Evolutionary conservation across 1,140 invertebrate species (phyloP), one percentile per base, ranked within the genome.

Genomic region (Choristoneura fumiferana): DNA sequence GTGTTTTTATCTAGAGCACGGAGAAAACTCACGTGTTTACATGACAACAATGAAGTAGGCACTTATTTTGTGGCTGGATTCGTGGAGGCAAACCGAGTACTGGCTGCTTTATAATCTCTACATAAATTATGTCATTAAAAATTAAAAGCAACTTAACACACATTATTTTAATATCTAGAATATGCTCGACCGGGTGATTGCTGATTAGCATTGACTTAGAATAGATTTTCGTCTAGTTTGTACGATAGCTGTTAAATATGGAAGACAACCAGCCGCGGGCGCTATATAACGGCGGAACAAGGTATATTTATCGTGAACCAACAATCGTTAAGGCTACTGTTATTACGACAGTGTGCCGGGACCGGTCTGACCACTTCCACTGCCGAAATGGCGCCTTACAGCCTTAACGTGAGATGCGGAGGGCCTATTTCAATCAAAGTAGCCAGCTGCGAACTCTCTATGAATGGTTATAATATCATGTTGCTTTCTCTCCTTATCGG

Each of bases 271-370:
- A 52, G 18, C 53, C 36, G 15, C 45, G 36, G 57, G 53, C 36
- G 39, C 38, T 22, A 15, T 68, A 67, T 62, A 64, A 62, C 62
- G 34, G 60, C 57, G 58, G 63, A 63, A 72, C 69, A 76, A 73
- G 70, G 64, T 60, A 73, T 76, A 80, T 81, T 78, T 82, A 81
- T 77, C 73, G 70, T 76, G 67, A 67, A 55, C 69, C 72, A 74
- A 74, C 71, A 77, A 79, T 78, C 78, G 74, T 78, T 71, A 73
- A 76, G 69, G 81, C 81, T 87, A 87, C 84, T 80, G 84, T 84
- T 81, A 78, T 78, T 72, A 74, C 67, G 69, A 60, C 49, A 57
- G 62, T 60, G 62, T 60, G 67, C 54, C 60, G 63, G 54, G 34
- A 83, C 84, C 78, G 80, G 84, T 87, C 69, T 64, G 56, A 69